These are phyloP conservation scores for Trichacis sp. DNA, from an alignment of 2,888 invertebrate species.

Conservation along the genomic window DNA sequence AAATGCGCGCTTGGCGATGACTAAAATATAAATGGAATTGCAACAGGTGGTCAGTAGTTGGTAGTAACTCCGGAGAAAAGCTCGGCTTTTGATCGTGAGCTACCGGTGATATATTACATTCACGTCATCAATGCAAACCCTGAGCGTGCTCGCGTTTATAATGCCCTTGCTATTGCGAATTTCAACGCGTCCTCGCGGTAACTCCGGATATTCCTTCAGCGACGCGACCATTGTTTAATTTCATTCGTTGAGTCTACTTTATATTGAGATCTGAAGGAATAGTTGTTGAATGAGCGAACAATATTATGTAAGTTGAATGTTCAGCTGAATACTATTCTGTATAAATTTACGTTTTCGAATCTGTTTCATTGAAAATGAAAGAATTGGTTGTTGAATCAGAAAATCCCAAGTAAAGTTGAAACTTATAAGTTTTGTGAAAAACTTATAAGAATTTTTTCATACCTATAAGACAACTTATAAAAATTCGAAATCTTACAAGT, in stretches of 20 bases:
- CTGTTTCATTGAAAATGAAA: too few relatives aligned
- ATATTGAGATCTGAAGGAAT: too few relatives aligned
- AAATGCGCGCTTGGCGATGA: constrained; percentile 24
- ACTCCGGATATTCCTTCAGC: constrained; percentile 6
- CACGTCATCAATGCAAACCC: constrained; percentile 65
- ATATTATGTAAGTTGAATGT: too few relatives aligned
- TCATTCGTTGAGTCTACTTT: constrained; percentile 33
- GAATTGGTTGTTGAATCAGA: too few relatives aligned
- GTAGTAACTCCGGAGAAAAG: constrained; percentile 58
- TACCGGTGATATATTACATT: constrained; percentile 61
- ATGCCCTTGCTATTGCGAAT: constrained; percentile 53
- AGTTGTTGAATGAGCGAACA: too few relatives aligned
- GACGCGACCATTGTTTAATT: constrained; percentile 28
- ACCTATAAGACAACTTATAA: too few relatives aligned
- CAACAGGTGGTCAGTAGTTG: constrained; percentile 67
- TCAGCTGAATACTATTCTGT: too few relatives aligned
- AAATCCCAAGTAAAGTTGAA: too few relatives aligned
- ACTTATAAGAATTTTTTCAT: too few relatives aligned
- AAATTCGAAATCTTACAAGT: too few relatives aligned
- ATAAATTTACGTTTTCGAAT: too few relatives aligned
- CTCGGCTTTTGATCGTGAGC: constrained; percentile 52
- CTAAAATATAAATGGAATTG: constrained; percentile 66
- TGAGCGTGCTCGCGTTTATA: constrained; percentile 61
- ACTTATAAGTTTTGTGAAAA: too few relatives aligned
- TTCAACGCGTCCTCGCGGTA: constrained; percentile 25